phyloP scores from a whole-genome alignment of 1,140 invertebrate genomes.

The Calliphora vicina region DNA sequence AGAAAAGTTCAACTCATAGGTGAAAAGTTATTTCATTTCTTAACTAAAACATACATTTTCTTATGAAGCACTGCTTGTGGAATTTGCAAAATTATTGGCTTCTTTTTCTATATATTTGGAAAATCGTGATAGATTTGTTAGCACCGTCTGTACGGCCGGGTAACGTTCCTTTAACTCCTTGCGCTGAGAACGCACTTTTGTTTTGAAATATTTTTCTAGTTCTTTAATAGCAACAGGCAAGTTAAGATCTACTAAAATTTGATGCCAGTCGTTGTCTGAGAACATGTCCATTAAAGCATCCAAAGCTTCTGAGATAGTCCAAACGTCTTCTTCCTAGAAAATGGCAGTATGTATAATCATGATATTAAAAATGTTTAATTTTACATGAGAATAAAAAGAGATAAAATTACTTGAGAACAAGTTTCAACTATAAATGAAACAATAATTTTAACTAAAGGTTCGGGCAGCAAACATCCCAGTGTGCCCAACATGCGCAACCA shows the following conservation, averaged over 20 bases:
- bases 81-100: slow-evolving; percentile 40
- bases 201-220: slow-evolving; percentile 70
- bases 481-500: slow-evolving; percentile 74
- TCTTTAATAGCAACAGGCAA: slow-evolving; percentile 69
- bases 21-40: neutral
- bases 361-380: neutral
- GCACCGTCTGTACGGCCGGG: slow-evolving; percentile 73
- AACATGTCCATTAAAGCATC: slow-evolving; percentile 81
- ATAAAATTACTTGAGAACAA: slow-evolving; percentile 39
- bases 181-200: slow-evolving; percentile 73
- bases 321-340: slow-evolving; percentile 65
- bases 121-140: slow-evolving; percentile 74
- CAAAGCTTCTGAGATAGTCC: slow-evolving; percentile 76
- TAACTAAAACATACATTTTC: neutral
- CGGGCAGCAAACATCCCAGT: slow-evolving; percentile 62
- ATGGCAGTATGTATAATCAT: neutral
- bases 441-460: slow-evolving; percentile 57
- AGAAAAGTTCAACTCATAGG: neutral
- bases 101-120: slow-evolving; percentile 71
- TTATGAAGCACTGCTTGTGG: slow-evolving; percentile 37
- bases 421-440: slow-evolving; percentile 46
- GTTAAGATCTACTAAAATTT: slow-evolving; percentile 69
- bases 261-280: slow-evolving; percentile 77
- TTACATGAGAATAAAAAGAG: neutral
- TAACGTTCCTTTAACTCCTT: slow-evolving; percentile 72